Evolutionary conservation across 37 sponge, comb jelly and placozoan genomes (phyloP), one percentile per base, ranked within the genome.

Genomic region (Ephydatia muelleri): DNA sequence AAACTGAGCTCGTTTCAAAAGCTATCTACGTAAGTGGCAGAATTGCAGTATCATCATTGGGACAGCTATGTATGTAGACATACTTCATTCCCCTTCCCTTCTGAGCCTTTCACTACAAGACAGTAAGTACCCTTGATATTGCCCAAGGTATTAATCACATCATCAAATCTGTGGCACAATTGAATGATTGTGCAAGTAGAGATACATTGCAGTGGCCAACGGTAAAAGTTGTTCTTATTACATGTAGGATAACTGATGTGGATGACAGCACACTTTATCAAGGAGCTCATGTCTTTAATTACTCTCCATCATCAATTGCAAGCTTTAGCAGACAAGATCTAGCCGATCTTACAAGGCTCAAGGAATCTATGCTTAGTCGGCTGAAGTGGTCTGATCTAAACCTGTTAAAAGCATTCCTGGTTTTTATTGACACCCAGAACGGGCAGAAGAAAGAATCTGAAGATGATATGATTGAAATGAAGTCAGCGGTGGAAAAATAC

Each of bases 1-100:
- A 31, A 82, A 90, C 25, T 81, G 67, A 69, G 82, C 75, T 37
- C n/a, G 47, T 0, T 26, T 90, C 33, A 81, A 85, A 31, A 86
- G 91, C 22, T 90, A 90, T 34, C 82, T 85, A n/a, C 1, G 35
- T 47, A 85, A 85, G 79, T 90, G 91, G 86, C 49, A 30, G 57
- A 68, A 85, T 57, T 64, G 31, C 11, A 85, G 82, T 36, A 81
- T 73, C 35, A 5, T 83, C 27, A 73, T 89, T 84, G 89, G 89
- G 2, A 35, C 68, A 32, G 84, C 89, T 36, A 65, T 89, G 80
- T 89, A 83, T 64, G 49, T 79, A 5, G 84, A 83, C 57, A 75
- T 49, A 36, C 36, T 82, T 38, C 67, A 89, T 36, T 11, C 36
- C 29, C 57, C 70, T 8, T 85, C 79, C 30, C 35, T 72, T 36